phyloP scores from a whole-genome alignment of 2,797 vertebrate genomes.

The Artibeus jamaicensis region DNA sequence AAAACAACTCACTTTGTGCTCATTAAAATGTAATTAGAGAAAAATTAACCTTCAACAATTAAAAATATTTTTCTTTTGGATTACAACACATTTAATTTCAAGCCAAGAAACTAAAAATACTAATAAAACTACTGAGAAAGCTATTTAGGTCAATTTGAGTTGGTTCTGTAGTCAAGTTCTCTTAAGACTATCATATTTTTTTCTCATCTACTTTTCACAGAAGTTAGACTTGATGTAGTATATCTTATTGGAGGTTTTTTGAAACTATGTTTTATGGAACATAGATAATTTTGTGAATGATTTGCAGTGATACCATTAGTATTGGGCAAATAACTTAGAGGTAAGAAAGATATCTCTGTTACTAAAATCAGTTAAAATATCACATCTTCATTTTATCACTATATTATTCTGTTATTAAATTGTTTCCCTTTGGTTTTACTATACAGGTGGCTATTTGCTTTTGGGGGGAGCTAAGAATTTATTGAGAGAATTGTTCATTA shows the following conservation, averaged over 20 bases:
- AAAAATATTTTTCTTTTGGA: not conserved
- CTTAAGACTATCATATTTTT: constrained; percentile 29
- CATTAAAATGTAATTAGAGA: constrained; percentile 27
- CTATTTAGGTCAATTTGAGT: constrained; percentile 40
- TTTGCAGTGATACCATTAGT: not conserved
- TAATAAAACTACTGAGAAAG: not conserved
- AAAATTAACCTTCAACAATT: constrained; percentile 10
- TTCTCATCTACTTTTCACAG: not conserved
- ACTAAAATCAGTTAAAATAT: constrained; percentile 26
- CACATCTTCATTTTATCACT: constrained; percentile 8
- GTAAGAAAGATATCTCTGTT: constrained; percentile 7
- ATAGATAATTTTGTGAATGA: constrained; percentile 2
- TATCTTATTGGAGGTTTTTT: not conserved
- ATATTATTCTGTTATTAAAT: constrained; percentile 19
- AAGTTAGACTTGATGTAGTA: not conserved
- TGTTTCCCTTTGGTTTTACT: constrained; percentile 59
- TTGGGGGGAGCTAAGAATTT: not conserved
- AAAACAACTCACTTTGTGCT: constrained; percentile 35
- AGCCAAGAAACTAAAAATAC: constrained; percentile 19
- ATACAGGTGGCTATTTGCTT: not conserved
- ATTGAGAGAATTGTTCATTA: constrained; percentile 19
- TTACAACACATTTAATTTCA: constrained; percentile 23
- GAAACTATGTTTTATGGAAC: not conserved
- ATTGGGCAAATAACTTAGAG: constrained; percentile 11
- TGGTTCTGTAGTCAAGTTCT: not conserved